phyloP scores from a whole-genome alignment of 2,797 vertebrate genomes.

The Pogonophryne albipinna region DNA sequence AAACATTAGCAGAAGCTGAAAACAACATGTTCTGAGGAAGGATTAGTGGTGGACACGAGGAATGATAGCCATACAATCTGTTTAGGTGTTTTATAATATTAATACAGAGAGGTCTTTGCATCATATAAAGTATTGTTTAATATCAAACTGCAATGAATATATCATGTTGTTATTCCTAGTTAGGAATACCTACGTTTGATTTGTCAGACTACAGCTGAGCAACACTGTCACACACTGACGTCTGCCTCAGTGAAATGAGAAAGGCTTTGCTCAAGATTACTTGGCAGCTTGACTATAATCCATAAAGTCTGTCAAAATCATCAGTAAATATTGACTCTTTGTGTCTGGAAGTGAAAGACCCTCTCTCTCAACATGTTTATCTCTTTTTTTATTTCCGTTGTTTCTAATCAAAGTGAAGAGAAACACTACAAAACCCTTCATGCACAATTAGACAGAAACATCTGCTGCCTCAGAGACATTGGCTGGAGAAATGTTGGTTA shows the following conservation, averaged over 20 bases:
- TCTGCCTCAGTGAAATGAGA: neutral
- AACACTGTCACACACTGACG: too few species aligned
- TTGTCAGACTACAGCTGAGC: too few species aligned
- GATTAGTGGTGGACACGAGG: too few species aligned
- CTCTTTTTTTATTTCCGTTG: neutral
- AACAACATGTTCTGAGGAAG: too few species aligned
- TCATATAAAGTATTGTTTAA: too few species aligned
- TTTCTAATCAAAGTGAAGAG: slow-evolving; percentile 3
- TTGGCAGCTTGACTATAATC: slow-evolving; percentile 2
- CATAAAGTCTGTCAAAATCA: slow-evolving; percentile 3
- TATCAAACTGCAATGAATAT: too few species aligned
- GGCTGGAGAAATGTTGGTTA: slow-evolving; percentile 5
- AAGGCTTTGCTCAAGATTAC: neutral
- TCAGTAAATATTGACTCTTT: neutral
- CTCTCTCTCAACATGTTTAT: neutral
- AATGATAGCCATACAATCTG: too few species aligned
- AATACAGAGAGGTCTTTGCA: too few species aligned
- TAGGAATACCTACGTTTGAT: too few species aligned
- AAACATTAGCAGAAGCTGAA: too few species aligned
- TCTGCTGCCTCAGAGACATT: slow-evolving; percentile 11
- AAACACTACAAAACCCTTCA: neutral
- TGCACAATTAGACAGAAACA: neutral
- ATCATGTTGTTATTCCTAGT: too few species aligned
- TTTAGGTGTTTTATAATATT: too few species aligned
- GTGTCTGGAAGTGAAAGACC: neutral